phyloP scores from a whole-genome alignment of 2,888 invertebrate species.

The Cremastobaeus sp. region DNA sequence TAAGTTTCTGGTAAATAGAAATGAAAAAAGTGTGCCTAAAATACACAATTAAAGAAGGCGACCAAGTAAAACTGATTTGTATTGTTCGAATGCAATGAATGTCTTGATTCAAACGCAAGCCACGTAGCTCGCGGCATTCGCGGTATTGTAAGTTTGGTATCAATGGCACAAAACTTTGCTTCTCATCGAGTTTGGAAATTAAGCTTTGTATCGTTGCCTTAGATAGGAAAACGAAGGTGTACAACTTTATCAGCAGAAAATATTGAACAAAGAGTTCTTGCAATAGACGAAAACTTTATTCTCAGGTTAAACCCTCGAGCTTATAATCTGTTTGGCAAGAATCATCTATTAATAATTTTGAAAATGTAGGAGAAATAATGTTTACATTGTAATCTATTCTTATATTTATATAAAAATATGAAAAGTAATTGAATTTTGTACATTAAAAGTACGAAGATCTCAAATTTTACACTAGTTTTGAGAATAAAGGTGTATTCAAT shows the following conservation, averaged over 20 bases:
- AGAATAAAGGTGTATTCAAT: too few species aligned
- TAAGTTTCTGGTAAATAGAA: too few species aligned
- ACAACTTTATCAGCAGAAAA: constrained; percentile 48
- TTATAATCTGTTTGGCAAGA: constrained; percentile 24
- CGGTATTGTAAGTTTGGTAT: constrained; percentile 44
- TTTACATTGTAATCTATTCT: too few species aligned
- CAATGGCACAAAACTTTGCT: constrained; percentile 45
- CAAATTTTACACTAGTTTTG: too few species aligned
- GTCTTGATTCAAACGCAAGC: constrained; percentile 35
- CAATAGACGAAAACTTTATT: constrained; percentile 33
- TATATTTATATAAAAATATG: too few species aligned
- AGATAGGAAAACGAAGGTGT: constrained; percentile 33
- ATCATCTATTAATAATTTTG: constrained; percentile 23
- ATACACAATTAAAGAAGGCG: constrained; percentile 37
- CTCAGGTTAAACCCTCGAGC: constrained; percentile 1
- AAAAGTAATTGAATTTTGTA: too few species aligned
- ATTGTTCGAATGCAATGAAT: constrained; percentile 32
- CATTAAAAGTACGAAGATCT: too few species aligned
- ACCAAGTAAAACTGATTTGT: constrained; percentile 31
- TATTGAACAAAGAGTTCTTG: constrained; percentile 43
- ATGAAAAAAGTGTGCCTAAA: too few species aligned
- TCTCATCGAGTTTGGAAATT: constrained; percentile 55
- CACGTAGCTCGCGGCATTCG: constrained; percentile 36
- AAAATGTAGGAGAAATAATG: too few species aligned
- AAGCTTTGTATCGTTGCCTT: constrained; percentile 41